Percentiles rank a stretch among this genome's conserved stretches.
Evolutionary conservation across 1,140 invertebrate genomes (phyloP).

Genomic region (Drosophila persimilis): DNA sequence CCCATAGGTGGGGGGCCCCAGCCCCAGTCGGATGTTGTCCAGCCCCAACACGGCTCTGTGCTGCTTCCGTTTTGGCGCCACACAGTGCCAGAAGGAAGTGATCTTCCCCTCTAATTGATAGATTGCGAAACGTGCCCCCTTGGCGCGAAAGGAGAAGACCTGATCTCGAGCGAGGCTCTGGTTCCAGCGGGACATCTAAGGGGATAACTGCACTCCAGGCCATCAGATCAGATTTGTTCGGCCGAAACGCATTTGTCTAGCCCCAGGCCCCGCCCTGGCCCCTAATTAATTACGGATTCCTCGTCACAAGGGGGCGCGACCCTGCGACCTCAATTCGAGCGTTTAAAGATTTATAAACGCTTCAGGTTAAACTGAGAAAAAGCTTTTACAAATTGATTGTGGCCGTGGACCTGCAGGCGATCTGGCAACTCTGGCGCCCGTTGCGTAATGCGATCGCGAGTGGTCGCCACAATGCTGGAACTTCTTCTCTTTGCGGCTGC

Average conservation of each 20-base stretch:
- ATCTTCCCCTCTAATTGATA: constrained; percentile 43
- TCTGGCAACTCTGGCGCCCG: neutral
- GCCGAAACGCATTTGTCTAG: constrained; percentile 34
- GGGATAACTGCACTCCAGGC: too few relatives aligned
- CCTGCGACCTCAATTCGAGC: constrained; percentile 35
- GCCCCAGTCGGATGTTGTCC: constrained; percentile 10
- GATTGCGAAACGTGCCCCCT: constrained; percentile 27
- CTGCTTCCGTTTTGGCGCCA: constrained; percentile 44
- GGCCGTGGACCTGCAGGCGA: neutral
- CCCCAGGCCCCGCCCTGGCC: constrained; percentile 30
- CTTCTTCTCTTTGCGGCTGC: constrained; percentile 7
- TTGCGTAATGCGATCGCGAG: too few relatives aligned
- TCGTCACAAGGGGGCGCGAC: constrained; percentile 23
- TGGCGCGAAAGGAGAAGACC: neutral
- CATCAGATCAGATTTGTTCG: too few relatives aligned
- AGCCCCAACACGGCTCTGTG: neutral
- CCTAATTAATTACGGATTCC: constrained; percentile 40
- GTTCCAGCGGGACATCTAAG: too few relatives aligned
- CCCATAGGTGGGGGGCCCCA: constrained; percentile 22
- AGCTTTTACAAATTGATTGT: constrained; percentile 35
- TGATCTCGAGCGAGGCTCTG: neutral
- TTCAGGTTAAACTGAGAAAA: constrained; percentile 6
- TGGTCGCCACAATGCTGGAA: too few relatives aligned
- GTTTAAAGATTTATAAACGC: constrained; percentile 9
- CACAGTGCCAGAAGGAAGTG: constrained; percentile 24